phyloP scores from a whole-genome alignment of 2,888 invertebrate species.

The Aspidiotus destructor region DNA sequence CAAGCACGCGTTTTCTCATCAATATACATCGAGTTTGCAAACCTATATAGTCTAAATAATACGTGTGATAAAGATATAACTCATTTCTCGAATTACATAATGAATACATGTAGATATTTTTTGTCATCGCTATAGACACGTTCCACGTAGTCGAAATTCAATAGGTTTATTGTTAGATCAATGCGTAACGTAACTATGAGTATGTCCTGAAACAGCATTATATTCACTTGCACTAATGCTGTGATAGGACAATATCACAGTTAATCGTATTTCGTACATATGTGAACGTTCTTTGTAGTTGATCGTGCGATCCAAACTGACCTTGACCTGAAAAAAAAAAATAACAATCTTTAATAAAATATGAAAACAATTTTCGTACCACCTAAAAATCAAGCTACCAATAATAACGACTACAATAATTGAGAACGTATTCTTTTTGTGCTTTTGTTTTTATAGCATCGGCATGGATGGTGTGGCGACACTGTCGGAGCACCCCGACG shows the following conservation, averaged over 20 bases:
- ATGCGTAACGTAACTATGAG: constrained; percentile 31
- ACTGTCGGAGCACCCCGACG: constrained; percentile 37
- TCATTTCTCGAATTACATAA: neutral
- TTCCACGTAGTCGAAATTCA: too few species aligned
- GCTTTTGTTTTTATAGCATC: constrained; percentile 37
- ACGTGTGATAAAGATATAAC: too few species aligned
- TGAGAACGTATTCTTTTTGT: too few species aligned
- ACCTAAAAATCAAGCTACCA: too few species aligned
- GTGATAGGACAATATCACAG: constrained; percentile 96
- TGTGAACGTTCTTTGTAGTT: neutral
- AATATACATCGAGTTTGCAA: too few species aligned
- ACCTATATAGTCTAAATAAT: too few species aligned
- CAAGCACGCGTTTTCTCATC: too few species aligned
- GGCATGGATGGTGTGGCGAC: constrained; percentile 39
- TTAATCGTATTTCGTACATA: constrained; percentile 37
- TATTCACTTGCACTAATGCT: constrained; percentile 71
- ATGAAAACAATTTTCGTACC: neutral
- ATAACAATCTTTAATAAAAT: constrained; percentile 6
- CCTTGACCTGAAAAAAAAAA: constrained; percentile 10
- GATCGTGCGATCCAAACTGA: neutral
- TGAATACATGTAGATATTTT: neutral
- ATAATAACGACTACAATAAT: too few species aligned
- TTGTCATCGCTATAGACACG: neutral
- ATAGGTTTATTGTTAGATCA: neutral
- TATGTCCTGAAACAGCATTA: constrained; percentile 90